Evolutionary conservation across 1,140 invertebrate genomes (phyloP).

Genomic region (Brachionus paranguensis): DNA sequence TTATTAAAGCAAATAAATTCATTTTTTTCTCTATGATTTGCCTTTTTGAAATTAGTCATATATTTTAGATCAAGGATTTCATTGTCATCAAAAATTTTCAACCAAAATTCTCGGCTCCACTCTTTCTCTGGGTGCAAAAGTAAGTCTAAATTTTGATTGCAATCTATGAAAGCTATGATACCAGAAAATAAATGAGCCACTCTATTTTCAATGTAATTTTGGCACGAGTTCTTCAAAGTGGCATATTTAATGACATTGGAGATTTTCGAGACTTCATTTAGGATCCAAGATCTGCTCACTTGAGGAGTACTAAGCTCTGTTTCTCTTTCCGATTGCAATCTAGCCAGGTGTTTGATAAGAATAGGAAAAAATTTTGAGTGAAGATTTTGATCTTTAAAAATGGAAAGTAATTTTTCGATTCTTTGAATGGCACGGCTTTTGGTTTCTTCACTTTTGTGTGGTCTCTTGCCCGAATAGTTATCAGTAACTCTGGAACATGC

Average conservation of each 20-base stretch:
- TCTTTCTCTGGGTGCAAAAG: not conserved
- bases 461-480: not conserved
- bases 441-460: not conserved
- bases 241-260: slow-evolving; percentile 23
- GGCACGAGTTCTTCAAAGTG: slow-evolving; percentile 24
- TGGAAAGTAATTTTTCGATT: not conserved
- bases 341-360: not conserved
- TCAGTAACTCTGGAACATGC: not conserved
- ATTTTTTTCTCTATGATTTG: not conserved
- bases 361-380: not conserved
- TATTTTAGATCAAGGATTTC: not conserved
- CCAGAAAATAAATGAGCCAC: not conserved
- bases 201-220: slow-evolving; percentile 4
- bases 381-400: not conserved
- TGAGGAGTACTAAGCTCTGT: not conserved
- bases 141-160: not conserved
- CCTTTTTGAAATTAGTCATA: not conserved
- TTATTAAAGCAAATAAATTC: not conserved
- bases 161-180: not conserved
- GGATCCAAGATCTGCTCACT: not conserved
- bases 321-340: slow-evolving; percentile 2
- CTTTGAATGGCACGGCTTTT: not conserved
- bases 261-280: slow-evolving; percentile 8
- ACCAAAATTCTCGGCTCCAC: not conserved
- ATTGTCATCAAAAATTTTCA: not conserved